phyloP scores from a whole-genome alignment of 1,140 invertebrate genomes.

The Halictus rubicundus region DNA sequence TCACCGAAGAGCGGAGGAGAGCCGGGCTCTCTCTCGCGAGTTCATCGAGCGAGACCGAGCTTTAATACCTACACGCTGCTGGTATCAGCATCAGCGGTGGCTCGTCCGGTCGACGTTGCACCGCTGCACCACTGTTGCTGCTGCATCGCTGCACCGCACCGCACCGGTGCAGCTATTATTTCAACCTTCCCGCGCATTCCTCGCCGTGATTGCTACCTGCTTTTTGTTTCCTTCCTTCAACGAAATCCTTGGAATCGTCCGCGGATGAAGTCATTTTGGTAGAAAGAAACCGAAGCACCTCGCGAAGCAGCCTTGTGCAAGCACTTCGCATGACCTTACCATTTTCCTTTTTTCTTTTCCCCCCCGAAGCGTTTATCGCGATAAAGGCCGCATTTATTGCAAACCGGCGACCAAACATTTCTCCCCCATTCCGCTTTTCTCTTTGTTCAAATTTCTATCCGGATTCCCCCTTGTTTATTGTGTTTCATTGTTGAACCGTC shows the following conservation, averaged over 20 bases:
- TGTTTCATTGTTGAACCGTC: too few species aligned
- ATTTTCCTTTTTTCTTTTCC: slow-evolving; percentile 4
- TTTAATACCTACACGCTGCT: neutral
- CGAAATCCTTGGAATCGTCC: slow-evolving; percentile 60
- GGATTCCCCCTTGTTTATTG: too few species aligned
- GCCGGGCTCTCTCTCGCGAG: neutral
- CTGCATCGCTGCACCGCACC: neutral
- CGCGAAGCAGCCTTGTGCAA: neutral
- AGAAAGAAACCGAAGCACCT: slow-evolving; percentile 33
- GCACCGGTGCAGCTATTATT: slow-evolving; percentile 49
- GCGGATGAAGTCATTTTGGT: slow-evolving; percentile 62
- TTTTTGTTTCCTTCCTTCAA: slow-evolving; percentile 60
- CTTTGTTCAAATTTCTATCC: too few species aligned
- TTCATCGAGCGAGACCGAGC: slow-evolving; percentile 12
- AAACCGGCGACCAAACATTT: too few species aligned
- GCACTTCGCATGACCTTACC: slow-evolving; percentile 28
- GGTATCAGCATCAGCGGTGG: neutral
- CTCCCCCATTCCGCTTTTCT: too few species aligned
- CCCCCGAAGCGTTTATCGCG: too few species aligned
- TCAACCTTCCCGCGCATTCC: slow-evolving; percentile 61
- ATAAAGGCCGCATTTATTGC: too few species aligned
- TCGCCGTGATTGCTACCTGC: slow-evolving; percentile 54
- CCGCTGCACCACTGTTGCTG: neutral
- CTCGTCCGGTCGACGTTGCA: slow-evolving; percentile 1
- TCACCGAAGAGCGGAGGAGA: slow-evolving; percentile 17